These are phyloP conservation scores for Corythucha ciliata DNA, from an alignment of 2,888 invertebrate species.

Conservation along the genomic window DNA sequence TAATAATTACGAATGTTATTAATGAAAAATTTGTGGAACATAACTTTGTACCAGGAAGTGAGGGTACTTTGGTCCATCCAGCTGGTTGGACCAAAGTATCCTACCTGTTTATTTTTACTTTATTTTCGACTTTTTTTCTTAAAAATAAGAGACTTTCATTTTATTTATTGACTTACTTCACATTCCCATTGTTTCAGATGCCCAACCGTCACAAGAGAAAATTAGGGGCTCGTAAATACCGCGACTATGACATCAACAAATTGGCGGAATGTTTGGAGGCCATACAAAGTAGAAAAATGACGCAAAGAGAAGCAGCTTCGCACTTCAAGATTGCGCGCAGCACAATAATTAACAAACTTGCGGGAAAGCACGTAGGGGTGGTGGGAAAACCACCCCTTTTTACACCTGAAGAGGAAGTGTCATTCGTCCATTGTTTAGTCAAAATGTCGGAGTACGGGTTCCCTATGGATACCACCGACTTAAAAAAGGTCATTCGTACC, in stretches of 20 bases:
- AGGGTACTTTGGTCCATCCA: too few species aligned
- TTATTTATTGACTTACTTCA: too few species aligned
- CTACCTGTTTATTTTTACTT: too few species aligned
- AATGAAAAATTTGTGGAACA: too few species aligned
- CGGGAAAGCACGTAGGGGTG: constrained; percentile 28
- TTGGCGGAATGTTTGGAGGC: constrained; percentile 9
- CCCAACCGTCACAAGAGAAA: constrained; percentile 4
- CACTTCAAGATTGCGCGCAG: constrained; percentile 27
- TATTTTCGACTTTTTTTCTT: too few species aligned
- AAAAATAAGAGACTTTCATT: too few species aligned
- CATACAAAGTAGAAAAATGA: constrained; percentile 1
- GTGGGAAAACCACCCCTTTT: constrained; percentile 27
- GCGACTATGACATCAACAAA: constrained; percentile 10
- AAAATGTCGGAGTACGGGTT: constrained; percentile 34
- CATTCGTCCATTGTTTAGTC: constrained; percentile 32
- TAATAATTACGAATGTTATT: too few species aligned
- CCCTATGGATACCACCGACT: constrained; percentile 32
- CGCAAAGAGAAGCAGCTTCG: constrained; percentile 8
- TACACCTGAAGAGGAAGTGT: constrained; percentile 30
- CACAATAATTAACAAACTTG: constrained; percentile 31
- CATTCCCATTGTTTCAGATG: constrained; percentile 8
- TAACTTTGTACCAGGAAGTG: too few species aligned
- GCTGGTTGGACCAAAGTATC: too few species aligned
- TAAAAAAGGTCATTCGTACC: constrained; percentile 8
- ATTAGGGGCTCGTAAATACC: not conserved